These are phyloP conservation scores for Lasioglossum lativentre DNA, from an alignment of 2,888 invertebrate genomes.

Conservation along the genomic window DNA sequence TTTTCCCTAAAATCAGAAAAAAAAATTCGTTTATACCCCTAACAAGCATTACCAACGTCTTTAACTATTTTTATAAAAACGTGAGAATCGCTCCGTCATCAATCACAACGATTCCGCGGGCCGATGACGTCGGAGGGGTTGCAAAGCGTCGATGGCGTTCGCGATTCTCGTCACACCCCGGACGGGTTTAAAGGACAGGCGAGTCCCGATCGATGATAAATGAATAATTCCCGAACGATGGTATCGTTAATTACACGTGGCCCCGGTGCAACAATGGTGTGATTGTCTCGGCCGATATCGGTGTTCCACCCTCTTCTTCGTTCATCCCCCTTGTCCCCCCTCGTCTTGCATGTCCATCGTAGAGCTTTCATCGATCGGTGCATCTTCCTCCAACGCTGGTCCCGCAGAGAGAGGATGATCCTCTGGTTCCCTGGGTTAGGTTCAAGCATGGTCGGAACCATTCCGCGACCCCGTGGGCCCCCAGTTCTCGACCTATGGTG, in stretches of 20 bases:
- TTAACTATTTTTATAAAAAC: no score
- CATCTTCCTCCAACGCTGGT: not conserved
- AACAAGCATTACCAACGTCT: no score
- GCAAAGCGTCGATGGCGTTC: constrained; percentile 26
- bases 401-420: not conserved
- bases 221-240: constrained; percentile 81
- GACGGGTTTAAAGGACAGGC: constrained; percentile 63
- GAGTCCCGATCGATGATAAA: constrained; percentile 72
- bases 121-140: not conserved
- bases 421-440: not conserved
- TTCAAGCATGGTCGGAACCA: not conserved
- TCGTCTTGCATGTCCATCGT: not conserved
- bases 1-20: no score
- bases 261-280: constrained; percentile 78
- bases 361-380: not conserved
- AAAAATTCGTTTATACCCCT: no score
- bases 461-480: constrained; percentile 12
- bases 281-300: constrained; percentile 79
- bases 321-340: constrained; percentile 22
- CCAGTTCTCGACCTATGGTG: constrained; percentile 15
- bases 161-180: constrained; percentile 39
- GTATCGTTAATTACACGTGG: constrained; percentile 81
- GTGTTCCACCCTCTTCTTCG: constrained; percentile 38
- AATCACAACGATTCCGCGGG: not conserved
- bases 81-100: no score